These are phyloP conservation scores for Clytia hemisphaerica DNA, from an alignment of 30 jellyfish, hydroid and myxozoan genomes.

Conservation along the genomic window DNA sequence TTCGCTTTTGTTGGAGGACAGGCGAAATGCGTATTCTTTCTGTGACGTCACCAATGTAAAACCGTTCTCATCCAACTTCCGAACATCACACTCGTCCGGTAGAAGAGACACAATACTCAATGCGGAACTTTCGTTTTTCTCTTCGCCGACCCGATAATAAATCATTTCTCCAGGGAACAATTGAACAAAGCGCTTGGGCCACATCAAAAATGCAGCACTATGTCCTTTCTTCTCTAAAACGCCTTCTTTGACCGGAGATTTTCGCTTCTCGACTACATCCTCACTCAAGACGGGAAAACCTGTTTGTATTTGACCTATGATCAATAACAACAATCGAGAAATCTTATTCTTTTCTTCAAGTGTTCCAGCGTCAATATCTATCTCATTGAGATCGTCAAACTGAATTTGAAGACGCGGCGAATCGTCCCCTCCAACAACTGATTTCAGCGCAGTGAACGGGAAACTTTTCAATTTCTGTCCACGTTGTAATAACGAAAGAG, in stretches of 20 bases:
- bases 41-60: slow-evolving; percentile 43
- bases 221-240: slow-evolving; percentile 78
- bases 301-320: slow-evolving; percentile 42
- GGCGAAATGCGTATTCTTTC: slow-evolving; percentile 74
- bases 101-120: slow-evolving; percentile 53
- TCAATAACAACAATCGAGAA: slow-evolving; percentile 44
- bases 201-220: slow-evolving; percentile 75
- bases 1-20: slow-evolving; percentile 8
- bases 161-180: slow-evolving; percentile 58
- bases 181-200: slow-evolving; percentile 81
- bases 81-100: slow-evolving; percentile 48
- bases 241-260: slow-evolving; percentile 48
- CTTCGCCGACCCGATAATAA: slow-evolving; percentile 82
- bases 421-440: slow-evolving; percentile 79
- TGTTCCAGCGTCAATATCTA: slow-evolving; percentile 79
- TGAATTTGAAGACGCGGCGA: slow-evolving; percentile 51
- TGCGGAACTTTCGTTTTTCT: slow-evolving; percentile 56
- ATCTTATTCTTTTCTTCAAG: slow-evolving; percentile 57
- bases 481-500: slow-evolving; percentile 49
- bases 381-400: slow-evolving; percentile 58
- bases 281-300: slow-evolving; percentile 29
- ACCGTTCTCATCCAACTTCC: slow-evolving; percentile 63
- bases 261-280: slow-evolving; percentile 12
- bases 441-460: slow-evolving; percentile 37
- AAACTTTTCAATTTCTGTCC: slow-evolving; percentile 56